phyloP scores from a whole-genome alignment of 2,888 invertebrate genomes.

The Steinernema carpocapsae region DNA sequence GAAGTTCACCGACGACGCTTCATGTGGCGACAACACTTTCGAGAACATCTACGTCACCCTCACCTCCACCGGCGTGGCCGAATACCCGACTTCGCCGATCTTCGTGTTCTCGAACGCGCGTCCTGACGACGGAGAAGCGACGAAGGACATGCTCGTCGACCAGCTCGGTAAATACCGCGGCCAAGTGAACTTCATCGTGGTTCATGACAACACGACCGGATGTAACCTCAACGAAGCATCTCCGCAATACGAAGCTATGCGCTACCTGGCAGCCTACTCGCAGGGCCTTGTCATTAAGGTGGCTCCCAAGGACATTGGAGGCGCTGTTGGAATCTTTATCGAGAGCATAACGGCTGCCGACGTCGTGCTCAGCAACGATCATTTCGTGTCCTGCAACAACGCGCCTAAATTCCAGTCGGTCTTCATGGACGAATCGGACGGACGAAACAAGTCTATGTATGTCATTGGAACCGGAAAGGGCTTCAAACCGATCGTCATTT shows the following conservation, averaged over 20 bases:
- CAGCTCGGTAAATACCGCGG: conserved; percentile 1
- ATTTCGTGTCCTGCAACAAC: conserved; percentile 53
- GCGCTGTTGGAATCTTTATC: conserved; percentile 30
- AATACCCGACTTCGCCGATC: conserved; percentile 52
- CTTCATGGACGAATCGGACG: conserved; percentile 53
- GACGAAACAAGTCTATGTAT: too few relatives aligned
- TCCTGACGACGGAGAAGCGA: conserved; percentile 43
- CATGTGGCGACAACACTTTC: conserved; percentile 51
- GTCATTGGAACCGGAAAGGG: not conserved
- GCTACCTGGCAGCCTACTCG: conserved; percentile 42
- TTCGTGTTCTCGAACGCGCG: conserved; percentile 55
- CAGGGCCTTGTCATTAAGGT: conserved; percentile 36
- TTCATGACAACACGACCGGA: not conserved
- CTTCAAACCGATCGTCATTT: not conserved
- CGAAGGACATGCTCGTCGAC: not conserved
- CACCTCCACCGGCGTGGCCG: conserved; percentile 11
- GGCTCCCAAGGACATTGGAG: not conserved
- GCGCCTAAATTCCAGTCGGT: conserved; percentile 54
- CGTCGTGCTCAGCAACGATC: conserved; percentile 50
- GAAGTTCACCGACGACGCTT: conserved; percentile 42
- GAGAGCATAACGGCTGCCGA: conserved; percentile 42
- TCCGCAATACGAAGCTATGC: conserved; percentile 39
- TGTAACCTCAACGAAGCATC: conserved; percentile 46
- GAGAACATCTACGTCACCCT: conserved; percentile 37
- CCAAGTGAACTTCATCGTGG: not conserved